Base-by-base conservation (phyloP, 2,797 vertebrate genomes). In the Cercopithecus mitis region DNA sequence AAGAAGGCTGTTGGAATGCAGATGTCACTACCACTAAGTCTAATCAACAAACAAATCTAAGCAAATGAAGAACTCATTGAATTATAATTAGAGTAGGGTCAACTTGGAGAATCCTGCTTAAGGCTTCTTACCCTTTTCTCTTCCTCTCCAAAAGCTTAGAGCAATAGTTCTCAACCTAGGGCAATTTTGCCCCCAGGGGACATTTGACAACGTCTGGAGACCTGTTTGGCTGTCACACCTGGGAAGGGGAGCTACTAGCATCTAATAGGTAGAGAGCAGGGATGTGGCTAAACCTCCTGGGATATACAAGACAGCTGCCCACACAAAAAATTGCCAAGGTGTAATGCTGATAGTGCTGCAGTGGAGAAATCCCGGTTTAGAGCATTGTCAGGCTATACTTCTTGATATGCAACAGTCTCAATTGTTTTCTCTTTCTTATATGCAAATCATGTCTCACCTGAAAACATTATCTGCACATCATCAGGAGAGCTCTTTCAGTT, bases 1-100 rank as follows among this genome's bases (percentile, higher is more conserved):
- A 96, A 75, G 39, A 93, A 77, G 58, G 76, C 33, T 95, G 76
- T 36, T 86, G 79, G 61, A 95, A 87, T 87, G 11, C 87, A 79
- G 61, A 47, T 33, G 7, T 64, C 45, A 80, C 52, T 58, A 55
- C 41, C 45, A 52, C 67, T 55, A 91, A 73, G 27, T 80, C 67
- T 81, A 88, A 88, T 39, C 67, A 82, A 85, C 76, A 70, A 91
- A 85, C 58, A 86, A 86, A 95, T 14, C n/a, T 50, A 95, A 91
- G 39, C 83, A 82, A 86, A 94, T 50, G 25, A 79, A 80, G 50
- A 89, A 43, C 12, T 58, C 67, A 67, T 5, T 79, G 55, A 95
- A 82, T 45, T 91, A 55, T 80, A 93, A 91, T 82, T 47, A 77
- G 20, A 88, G 20, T 25, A 45, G 13, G 14, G 22, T 91, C 64